A percentile compares a stretch with the other conserved stretches of the same genome.
Evolutionary conservation across 2,888 invertebrate genomes (phyloP).

Genomic region (Oscheius onirici): DNA sequence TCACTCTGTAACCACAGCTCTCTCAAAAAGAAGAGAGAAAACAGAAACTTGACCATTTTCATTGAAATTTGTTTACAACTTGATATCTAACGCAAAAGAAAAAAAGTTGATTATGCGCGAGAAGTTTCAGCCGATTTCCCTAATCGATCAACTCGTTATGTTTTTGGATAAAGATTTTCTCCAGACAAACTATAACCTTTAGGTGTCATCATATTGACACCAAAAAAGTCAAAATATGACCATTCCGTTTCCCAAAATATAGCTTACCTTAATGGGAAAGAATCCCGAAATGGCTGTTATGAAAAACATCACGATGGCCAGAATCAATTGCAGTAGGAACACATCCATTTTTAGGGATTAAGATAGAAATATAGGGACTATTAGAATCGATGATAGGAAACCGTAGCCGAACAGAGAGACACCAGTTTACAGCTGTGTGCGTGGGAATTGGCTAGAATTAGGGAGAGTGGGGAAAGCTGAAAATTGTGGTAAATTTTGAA

Average conservation of each 20-base stretch:
- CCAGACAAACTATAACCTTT: background rate
- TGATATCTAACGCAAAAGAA: too few relatives aligned
- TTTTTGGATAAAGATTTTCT: too few relatives aligned
- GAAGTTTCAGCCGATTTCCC: too few relatives aligned
- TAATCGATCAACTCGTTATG: too few relatives aligned
- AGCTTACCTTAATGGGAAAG: constrained; percentile 24
- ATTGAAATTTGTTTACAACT: too few relatives aligned
- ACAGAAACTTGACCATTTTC: too few relatives aligned
- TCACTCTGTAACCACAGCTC: too few relatives aligned
- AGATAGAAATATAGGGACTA: too few relatives aligned
- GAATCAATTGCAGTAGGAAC: constrained; percentile 48
- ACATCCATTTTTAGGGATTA: constrained; percentile 11
- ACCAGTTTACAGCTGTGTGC: constrained; percentile 7
- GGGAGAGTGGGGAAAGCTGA: background rate
- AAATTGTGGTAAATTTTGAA: background rate
- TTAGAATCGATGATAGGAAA: too few relatives aligned
- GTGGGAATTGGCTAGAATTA: background rate
- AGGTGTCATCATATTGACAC: background rate
- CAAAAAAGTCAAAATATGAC: background rate
- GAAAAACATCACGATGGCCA: constrained; percentile 33
- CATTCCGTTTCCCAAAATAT: background rate
- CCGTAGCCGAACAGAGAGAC: constrained; percentile 2
- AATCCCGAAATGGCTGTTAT: constrained; percentile 21
- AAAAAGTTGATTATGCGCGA: too few relatives aligned
- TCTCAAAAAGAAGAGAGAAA: too few relatives aligned